These are phyloP conservation scores for Polypedilum vanderplanki DNA, from an alignment of 1,140 invertebrate genomes.

Conservation along the genomic window DNA sequence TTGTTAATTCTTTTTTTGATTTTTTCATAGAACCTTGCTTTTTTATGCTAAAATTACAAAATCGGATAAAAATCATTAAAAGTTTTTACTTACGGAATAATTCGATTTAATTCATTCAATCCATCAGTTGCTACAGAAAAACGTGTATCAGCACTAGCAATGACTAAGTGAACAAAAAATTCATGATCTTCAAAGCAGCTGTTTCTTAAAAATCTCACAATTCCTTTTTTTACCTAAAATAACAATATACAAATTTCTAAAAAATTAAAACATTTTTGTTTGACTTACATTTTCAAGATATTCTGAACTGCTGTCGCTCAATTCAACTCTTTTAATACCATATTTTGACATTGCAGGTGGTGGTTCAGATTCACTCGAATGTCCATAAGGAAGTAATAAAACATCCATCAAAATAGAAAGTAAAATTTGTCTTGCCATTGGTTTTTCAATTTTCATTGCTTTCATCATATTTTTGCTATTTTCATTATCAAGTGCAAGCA, in stretches of 20 bases:
- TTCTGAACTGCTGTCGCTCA: constrained; percentile 66
- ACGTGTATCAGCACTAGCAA: constrained; percentile 80
- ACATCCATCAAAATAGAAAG: constrained; percentile 73
- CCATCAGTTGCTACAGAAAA: constrained; percentile 72
- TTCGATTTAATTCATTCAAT: constrained; percentile 65
- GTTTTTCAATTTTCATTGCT: constrained; percentile 52
- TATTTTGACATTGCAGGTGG: constrained; percentile 74
- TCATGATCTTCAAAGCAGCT: constrained; percentile 70
- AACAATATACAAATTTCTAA: constrained; percentile 27
- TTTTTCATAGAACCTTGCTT: no score
- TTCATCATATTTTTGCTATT: constrained; percentile 58
- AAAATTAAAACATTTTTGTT: neutral
- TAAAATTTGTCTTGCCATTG: constrained; percentile 48
- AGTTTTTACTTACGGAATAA: constrained; percentile 56
- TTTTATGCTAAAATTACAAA: no score
- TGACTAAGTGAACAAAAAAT: constrained; percentile 67
- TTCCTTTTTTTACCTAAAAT: constrained; percentile 62
- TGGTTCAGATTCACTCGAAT: constrained; percentile 46
- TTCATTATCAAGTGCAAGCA: constrained; percentile 58
- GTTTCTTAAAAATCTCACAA: constrained; percentile 72
- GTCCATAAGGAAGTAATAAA: constrained; percentile 80
- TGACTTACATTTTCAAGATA: constrained; percentile 65
- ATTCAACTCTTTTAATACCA: constrained; percentile 70
- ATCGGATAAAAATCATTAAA: no score
- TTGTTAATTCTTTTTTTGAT: no score